Evolutionary conservation across 1,140 invertebrate species (phyloP).

Genomic region (Brachystomella parvula): DNA sequence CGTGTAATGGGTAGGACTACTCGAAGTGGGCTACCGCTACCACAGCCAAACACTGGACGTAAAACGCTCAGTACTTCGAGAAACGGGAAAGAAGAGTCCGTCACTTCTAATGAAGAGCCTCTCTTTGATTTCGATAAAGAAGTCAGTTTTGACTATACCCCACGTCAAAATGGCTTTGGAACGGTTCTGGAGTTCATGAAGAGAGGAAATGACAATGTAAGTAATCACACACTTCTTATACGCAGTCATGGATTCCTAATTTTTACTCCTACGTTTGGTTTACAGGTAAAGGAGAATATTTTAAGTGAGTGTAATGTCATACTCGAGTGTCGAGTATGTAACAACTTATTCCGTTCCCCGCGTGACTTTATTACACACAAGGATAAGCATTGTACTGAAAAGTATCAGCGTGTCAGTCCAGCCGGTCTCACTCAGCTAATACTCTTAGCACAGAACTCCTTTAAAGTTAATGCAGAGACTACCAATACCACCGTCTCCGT

Average conservation of each 20-base stretch:
- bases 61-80: not conserved
- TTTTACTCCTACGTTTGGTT: not conserved
- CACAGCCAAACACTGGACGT: not conserved
- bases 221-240: not conserved
- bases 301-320: slow-evolving; percentile 1
- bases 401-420: not conserved
- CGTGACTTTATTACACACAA: slow-evolving; percentile 4
- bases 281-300: slow-evolving; percentile 1
- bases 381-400: not conserved
- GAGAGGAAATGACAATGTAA: not conserved
- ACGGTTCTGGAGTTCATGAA: not conserved
- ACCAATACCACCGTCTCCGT: not conserved
- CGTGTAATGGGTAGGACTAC: not conserved
- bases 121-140: not conserved
- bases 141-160: not conserved
- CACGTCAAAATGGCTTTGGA: not conserved
- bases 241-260: not conserved
- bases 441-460: not conserved
- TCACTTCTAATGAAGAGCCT: not conserved
- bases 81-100: not conserved
- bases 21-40: not conserved
- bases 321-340: not conserved
- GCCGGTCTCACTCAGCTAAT: not conserved
- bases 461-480: not conserved
- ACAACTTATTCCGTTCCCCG: not conserved